Conservation (phyloP, 2,888 invertebrate genomes). For the Ectobius pallidus region DNA sequence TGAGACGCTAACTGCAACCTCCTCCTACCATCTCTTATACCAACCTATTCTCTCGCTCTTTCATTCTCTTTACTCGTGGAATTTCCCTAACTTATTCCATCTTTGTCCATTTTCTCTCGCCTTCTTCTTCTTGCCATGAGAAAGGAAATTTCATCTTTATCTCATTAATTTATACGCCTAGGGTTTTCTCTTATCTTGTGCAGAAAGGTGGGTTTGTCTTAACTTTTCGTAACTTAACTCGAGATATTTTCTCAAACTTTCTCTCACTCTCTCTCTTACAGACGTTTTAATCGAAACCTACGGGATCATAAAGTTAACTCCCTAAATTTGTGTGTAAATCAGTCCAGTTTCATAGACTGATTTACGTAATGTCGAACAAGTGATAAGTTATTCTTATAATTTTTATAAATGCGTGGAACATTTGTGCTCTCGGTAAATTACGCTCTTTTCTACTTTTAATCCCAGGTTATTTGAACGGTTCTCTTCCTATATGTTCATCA, state of each 20-base stretch:
- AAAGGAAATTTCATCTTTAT: slow-evolving; percentile 21
- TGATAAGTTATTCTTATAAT: no score
- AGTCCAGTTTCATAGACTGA: no score
- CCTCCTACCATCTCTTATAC: not conserved
- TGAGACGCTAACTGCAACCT: slow-evolving; percentile 27
- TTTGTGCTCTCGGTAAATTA: no score
- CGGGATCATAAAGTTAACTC: not conserved
- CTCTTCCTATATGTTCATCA: no score
- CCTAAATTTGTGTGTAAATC: no score
- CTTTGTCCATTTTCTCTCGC: slow-evolving; percentile 16
- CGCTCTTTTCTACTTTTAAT: no score
- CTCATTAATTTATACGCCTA: slow-evolving; percentile 24
- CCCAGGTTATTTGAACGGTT: no score
- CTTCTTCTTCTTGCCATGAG: slow-evolving; percentile 8
- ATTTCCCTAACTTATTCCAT: slow-evolving; percentile 3
- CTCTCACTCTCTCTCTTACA: not conserved
- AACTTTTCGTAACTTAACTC: not conserved
- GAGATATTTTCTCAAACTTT: not conserved
- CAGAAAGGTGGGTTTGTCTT: not conserved
- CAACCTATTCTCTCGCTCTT: no score
- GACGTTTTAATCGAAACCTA: slow-evolving; percentile 5
- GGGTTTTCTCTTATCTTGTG: not conserved
- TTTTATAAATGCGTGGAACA: no score
- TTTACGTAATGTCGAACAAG: no score
- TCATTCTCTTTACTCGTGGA: not conserved